Conservation (phyloP, 1,140 invertebrate genomes). For the Heliconius hewitsoni region DNA sequence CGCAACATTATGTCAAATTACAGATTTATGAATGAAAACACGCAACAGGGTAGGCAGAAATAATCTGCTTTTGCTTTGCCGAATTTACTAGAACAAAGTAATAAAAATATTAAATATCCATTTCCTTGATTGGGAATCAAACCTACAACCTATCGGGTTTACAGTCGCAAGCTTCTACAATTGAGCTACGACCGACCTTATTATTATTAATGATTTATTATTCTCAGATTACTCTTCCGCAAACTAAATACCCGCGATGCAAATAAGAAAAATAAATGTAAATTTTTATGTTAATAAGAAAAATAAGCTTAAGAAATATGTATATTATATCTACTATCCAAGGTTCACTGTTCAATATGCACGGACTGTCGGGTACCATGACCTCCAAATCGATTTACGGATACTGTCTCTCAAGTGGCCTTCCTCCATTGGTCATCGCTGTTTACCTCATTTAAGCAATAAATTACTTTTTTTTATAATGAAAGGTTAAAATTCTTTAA, state of each 20-base stretch:
- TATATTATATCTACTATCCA: constrained; percentile 1
- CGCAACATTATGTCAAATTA: no score
- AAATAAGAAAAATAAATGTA: not conserved
- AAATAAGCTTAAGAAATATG: not conserved
- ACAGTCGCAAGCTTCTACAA: no score
- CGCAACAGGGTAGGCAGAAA: no score
- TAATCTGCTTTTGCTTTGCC: no score
- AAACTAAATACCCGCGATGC: not conserved
- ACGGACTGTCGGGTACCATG: constrained; percentile 15
- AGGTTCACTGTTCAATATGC: constrained; percentile 22
- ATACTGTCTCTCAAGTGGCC: constrained; percentile 25
- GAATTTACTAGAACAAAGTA: no score
- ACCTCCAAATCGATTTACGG: constrained; percentile 28
- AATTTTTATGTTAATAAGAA: not conserved
- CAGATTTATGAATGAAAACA: no score
- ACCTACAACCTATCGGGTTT: no score
- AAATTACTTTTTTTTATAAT: constrained; percentile 3
- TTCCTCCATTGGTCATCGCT: constrained; percentile 34
- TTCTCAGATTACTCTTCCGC: no score
- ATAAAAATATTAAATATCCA: no score
- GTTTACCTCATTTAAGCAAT: constrained; percentile 23
- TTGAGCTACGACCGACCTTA: no score
- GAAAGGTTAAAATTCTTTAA: constrained; percentile 1
- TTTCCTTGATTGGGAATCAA: no score
- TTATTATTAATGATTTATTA: no score